Conservation (phyloP, 2,113 vertebrate species). For the Sprattus sprattus region DNA sequence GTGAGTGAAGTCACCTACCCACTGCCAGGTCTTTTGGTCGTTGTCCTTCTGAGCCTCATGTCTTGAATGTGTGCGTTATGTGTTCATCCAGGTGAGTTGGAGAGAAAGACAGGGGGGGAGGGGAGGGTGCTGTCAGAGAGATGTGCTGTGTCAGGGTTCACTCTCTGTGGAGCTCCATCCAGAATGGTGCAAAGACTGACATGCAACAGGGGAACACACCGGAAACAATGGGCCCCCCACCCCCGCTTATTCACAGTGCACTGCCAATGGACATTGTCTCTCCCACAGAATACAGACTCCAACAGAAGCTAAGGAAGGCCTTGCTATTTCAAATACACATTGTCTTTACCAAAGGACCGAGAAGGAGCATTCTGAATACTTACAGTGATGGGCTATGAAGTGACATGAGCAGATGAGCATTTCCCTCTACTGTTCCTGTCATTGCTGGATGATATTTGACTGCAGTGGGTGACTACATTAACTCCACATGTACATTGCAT, state of each 20-base stretch:
- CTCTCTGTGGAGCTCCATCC: slow-evolving; percentile 67
- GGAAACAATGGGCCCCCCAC: slow-evolving; percentile 52
- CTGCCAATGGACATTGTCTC: slow-evolving; percentile 46
- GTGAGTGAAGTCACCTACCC: slow-evolving; percentile 50
- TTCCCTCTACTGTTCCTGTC: neutral
- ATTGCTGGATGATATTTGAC: neutral
- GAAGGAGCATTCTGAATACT: neutral
- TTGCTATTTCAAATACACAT: neutral
- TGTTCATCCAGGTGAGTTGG: slow-evolving; percentile 42
- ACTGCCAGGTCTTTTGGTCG: slow-evolving; percentile 30
- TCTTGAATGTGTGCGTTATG: slow-evolving; percentile 43
- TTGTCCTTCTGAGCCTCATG: slow-evolving; percentile 45
- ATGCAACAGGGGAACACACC: slow-evolving; percentile 26
- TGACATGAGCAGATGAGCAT: neutral
- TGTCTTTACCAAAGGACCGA: neutral
- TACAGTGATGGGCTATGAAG: neutral
- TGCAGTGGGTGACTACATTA: neutral
- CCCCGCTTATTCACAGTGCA: slow-evolving; percentile 44
- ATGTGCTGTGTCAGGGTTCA: slow-evolving; percentile 70
- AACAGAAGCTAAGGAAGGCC: slow-evolving; percentile 38
- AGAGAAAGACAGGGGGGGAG: slow-evolving; percentile 34
- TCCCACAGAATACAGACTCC: slow-evolving; percentile 44
- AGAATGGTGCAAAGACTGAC: slow-evolving; percentile 61
- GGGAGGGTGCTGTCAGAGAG: slow-evolving; percentile 40
- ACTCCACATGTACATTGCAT: neutral